These are phyloP conservation scores for Opisthograptis luteolata DNA, from an alignment of 2,888 invertebrate genomes.

Conservation along the genomic window DNA sequence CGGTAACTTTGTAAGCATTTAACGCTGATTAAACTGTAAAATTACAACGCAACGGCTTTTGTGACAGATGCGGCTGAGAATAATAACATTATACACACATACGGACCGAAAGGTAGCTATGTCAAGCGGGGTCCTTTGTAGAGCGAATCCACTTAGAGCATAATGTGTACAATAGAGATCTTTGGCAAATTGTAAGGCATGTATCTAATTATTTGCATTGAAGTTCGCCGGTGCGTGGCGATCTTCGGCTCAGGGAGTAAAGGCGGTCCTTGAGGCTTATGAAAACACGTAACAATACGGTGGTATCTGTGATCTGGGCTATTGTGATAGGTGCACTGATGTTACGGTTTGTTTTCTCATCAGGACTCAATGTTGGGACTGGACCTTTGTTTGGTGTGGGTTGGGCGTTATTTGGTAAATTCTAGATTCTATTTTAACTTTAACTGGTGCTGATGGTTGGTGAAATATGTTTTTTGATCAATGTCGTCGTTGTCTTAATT, in stretches of 20 bases:
- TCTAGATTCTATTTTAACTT: too few species aligned
- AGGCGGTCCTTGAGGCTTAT: conserved; percentile 77
- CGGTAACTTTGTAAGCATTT: conserved; percentile 78
- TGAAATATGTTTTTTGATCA: too few species aligned
- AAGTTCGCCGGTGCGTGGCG: conserved; percentile 68
- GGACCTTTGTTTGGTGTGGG: conserved; percentile 1
- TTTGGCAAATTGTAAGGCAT: conserved; percentile 83
- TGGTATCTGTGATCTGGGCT: conserved; percentile 47
- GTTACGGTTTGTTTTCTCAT: conserved; percentile 41
- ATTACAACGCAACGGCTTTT: conserved; percentile 79
- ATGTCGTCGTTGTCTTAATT: too few species aligned
- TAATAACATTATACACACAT: conserved; percentile 81
- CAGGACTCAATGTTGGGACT: conserved; percentile 21
- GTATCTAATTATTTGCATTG: conserved; percentile 81
- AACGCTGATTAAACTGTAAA: conserved; percentile 85
- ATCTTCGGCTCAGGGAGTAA: conserved; percentile 59
- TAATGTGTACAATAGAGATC: conserved; percentile 74
- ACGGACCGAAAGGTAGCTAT: conserved; percentile 69
- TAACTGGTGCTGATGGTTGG: too few species aligned
- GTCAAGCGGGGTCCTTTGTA: conserved; percentile 74
- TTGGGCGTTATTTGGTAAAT: neutral
- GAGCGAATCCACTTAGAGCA: conserved; percentile 78
- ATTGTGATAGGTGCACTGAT: conserved; percentile 62
- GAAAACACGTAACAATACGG: conserved; percentile 75
- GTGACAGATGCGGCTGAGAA: conserved; percentile 81